Base-by-base conservation (phyloP, 2,888 invertebrate genomes). In the Synanthedon tipuliformis region DNA sequence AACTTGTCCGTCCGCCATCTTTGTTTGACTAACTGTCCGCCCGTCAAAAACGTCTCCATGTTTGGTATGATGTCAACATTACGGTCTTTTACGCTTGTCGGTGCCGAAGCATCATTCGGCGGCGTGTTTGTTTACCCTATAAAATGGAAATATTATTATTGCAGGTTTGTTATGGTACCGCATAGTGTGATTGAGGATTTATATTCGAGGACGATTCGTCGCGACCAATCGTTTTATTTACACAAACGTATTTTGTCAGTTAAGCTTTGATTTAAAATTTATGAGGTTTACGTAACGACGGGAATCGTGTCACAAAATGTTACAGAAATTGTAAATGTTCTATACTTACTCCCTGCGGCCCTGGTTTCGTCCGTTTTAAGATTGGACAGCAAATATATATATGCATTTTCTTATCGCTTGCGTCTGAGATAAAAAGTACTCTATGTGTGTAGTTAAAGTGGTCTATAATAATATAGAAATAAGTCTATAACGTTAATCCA, bases 61-160 rank as follows among this genome's bases (percentile, higher is more conserved):
- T 50, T 27, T 27, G 13, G 40, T 50, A 27, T 53, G 53, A 53
- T 61, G 67, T 64, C 68, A 63, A 59, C 63, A 56, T 41, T 60
- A 61, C 55, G 58, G 61, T 64, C 54, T 64, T 62, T 56, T 61
- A 70, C 68, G 70, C 71, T 66, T 65, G 61, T 69, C 70, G 68
- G 40, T 41, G 53, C 41, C 53, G 56, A 55, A 41, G 53, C 50
- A 49, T 48, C 52, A 56, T 57, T 60, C 54, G 55, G 55, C 55
- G 57, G 57, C 56, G 59, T 56, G 51, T 57, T 55, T 63, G 61
- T 66, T 65, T 66, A 64, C 61, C 61, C 57, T 59, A 59, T 55
- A 55, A 57, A 59, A 51, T 53, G 54, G 56, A 60, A 56, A 58
- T 61, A 59, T 57, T 58, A 50, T 50, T 58, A 51, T 50, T 45